phyloP scores from a whole-genome alignment of 1,140 invertebrate species.

The Drosophila ohnishii region DNA sequence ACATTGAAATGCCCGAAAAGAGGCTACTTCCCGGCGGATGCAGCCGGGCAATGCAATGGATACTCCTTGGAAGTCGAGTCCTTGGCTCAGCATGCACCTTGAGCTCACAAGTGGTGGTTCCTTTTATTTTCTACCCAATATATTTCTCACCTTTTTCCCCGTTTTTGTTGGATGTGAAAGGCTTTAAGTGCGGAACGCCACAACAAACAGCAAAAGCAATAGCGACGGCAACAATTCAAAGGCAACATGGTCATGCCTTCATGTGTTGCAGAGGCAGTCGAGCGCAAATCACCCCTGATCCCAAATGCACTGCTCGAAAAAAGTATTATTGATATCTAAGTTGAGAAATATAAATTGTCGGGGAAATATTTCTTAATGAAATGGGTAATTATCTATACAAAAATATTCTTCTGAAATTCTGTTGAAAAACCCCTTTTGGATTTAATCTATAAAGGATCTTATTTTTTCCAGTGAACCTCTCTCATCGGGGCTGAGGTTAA shows the following conservation, averaged over 20 bases:
- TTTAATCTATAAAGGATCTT: too few relatives aligned
- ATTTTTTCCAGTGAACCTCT: constrained; percentile 9
- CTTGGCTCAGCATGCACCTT: constrained; percentile 50
- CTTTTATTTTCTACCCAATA: constrained; percentile 39
- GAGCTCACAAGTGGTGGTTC: constrained; percentile 46
- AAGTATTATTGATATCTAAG: not conserved
- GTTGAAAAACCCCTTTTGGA: not conserved
- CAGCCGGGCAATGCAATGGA: constrained; percentile 41
- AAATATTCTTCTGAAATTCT: not conserved
- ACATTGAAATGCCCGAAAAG: constrained; percentile 41
- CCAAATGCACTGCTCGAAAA: constrained; percentile 17
- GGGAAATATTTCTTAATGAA: not conserved
- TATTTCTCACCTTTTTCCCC: constrained; percentile 41
- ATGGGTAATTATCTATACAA: not conserved
- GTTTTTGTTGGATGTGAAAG: constrained; percentile 60
- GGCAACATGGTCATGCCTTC: constrained; percentile 40
- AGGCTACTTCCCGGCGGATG: constrained; percentile 22
- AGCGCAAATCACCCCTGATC: constrained; percentile 55
- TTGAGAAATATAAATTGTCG: not conserved
- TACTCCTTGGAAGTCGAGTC: constrained; percentile 23
- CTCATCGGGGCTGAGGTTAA: constrained; percentile 46
- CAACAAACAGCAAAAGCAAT: constrained; percentile 64
- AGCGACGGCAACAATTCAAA: constrained; percentile 49
- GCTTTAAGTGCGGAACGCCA: constrained; percentile 67
- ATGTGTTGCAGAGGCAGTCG: constrained; percentile 61